Base-by-base conservation (phyloP, 1,140 invertebrate species). In the Epicauta chinensis region DNA sequence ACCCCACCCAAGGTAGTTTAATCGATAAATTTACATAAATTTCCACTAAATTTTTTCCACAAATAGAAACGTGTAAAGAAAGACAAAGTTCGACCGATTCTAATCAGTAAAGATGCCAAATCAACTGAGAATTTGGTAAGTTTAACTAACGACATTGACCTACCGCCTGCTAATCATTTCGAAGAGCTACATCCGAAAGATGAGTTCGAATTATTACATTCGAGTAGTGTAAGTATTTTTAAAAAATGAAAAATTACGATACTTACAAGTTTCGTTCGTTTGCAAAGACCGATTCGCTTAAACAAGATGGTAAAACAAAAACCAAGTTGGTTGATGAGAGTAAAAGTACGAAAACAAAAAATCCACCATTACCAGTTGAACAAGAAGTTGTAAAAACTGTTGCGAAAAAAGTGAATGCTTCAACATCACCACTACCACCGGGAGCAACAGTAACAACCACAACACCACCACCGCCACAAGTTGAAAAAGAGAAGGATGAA, bases 171-270 rank as follows among this genome's bases (percentile, higher is more conserved):
- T 31, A 90, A 89, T 77, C 82, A 85, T 71, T 89, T 89, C 73
- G 85, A 89, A 59, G 71, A 81, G 60, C 82, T 80, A 70, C 82
- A 81, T 51, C 86, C 87, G 45, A 90, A 90, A 75, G 87, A 89
- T 73, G 85, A 87, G 58, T 79, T 87, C 58, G 85, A 87, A 71
- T 72, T 89, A 6, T 69, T 66, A 42, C 56, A 51, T 50, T 51
- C 62, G 6, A 48, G 51, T 30, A 65, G 55, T 55, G 61, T 67
- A 68, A 64, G 63, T 63, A 43, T 48, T 52, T 38, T 17, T 52
- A 31, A 11, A 23, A 37, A 41, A 16, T 13, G 48, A 2, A 23
- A 23, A 34, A 55, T 51, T 29, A 42, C 23, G 51, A 59, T 16
- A 55, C 14, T 36, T n/a, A n/a, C n/a, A n/a, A n/a, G n/a, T n/a